A percentile compares a stretch with the other conserved stretches of the same genome.
phyloP scores from a whole-genome alignment of 2,797 vertebrate genomes.

The Anas bernieri region DNA sequence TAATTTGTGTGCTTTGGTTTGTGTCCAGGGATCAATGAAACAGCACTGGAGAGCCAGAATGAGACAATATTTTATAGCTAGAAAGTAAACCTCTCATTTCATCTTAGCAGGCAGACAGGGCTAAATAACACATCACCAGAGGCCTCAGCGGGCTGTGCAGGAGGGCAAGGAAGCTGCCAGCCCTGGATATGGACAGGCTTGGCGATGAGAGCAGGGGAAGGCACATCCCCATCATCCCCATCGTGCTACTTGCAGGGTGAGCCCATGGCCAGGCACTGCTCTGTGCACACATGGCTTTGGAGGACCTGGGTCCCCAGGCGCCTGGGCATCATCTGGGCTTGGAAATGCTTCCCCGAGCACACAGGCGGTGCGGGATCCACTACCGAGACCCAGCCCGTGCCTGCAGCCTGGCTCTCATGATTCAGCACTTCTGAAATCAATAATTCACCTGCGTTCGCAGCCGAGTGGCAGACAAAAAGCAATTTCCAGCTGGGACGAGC shows the following conservation, averaged over 20 bases:
- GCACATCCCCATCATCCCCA: background rate
- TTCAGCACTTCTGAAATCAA: background rate
- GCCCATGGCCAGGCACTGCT: background rate
- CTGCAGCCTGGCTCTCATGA: background rate
- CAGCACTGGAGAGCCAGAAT: background rate
- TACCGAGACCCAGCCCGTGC: rapidly evolving
- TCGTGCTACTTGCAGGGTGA: too few relatives aligned
- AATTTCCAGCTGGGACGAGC: background rate
- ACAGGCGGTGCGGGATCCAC: background rate
- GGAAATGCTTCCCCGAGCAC: rapidly evolving
- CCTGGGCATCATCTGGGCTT: background rate
- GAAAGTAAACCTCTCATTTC: background rate
- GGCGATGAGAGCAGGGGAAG: background rate
- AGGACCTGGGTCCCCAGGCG: background rate
- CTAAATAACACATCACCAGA: background rate
- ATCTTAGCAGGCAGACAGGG: background rate
- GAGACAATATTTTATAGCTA: background rate
- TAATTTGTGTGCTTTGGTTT: constrained; percentile 30
- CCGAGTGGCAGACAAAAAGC: background rate
- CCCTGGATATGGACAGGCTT: background rate
- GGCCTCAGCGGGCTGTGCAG: background rate
- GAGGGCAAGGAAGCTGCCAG: background rate
- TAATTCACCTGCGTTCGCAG: background rate
- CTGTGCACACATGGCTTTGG: background rate
- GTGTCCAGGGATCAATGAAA: constrained; percentile 3